A percentile compares a stretch with the other conserved stretches of the same genome.
Conservation (phyloP, 2,797 vertebrate genomes). For the Gila robusta region DNA sequence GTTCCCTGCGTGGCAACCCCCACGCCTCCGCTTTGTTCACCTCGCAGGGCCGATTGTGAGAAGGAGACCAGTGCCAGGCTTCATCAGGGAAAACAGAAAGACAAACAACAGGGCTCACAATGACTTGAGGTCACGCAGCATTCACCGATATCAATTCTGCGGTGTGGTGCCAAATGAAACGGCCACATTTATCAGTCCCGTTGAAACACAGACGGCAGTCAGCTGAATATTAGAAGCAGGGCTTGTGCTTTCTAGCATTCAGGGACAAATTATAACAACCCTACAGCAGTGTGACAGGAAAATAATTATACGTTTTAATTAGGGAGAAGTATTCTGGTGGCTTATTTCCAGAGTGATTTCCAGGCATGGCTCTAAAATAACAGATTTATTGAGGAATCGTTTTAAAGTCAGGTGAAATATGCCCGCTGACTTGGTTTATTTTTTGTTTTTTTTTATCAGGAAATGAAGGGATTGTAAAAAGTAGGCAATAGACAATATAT, state of each 20-base stretch:
- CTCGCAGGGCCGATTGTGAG: conserved; percentile 33
- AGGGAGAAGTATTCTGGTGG: conserved; percentile 23
- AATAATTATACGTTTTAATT: conserved; percentile 31
- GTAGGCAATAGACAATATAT: not conserved
- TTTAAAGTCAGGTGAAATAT: not conserved
- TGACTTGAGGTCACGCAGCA: conserved; percentile 65
- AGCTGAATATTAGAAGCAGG: conserved; percentile 11
- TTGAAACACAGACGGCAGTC: conserved; percentile 6
- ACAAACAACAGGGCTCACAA: conserved; percentile 29
- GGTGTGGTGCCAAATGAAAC: conserved; percentile 57
- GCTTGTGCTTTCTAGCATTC: conserved; percentile 25
- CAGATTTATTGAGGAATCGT: not conserved
- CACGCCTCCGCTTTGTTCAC: not conserved
- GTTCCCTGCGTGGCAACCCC: not conserved
- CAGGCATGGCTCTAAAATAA: not conserved
- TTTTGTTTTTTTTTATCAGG: not conserved
- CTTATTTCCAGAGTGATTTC: conserved; percentile 30
- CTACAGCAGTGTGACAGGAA: conserved; percentile 27
- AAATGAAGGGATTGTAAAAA: not conserved
- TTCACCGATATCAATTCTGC: conserved; percentile 48
- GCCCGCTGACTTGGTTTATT: not conserved
- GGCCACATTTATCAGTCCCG: conserved; percentile 51
- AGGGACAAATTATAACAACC: conserved; percentile 29
- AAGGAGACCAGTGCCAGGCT: conserved; percentile 34
- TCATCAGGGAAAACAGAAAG: conserved; percentile 34